These are phyloP conservation scores for Ectropis grisescens DNA, from an alignment of 1,140 invertebrate species.

Conservation along the genomic window DNA sequence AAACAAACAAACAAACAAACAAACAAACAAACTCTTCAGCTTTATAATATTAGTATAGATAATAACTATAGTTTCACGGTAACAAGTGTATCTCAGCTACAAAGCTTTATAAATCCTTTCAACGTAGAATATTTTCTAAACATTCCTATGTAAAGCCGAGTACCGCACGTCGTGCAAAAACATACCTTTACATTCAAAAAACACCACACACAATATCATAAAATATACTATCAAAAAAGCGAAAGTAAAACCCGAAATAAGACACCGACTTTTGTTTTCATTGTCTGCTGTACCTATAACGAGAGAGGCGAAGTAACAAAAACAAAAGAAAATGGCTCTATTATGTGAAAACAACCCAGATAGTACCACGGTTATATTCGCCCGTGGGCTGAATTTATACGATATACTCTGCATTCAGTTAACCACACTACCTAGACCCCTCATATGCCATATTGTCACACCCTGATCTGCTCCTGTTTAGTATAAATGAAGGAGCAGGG, in stretches of 20 bases:
- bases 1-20: too few species aligned
- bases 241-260: constrained; percentile 44
- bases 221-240: constrained; percentile 23
- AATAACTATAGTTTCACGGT: too few species aligned
- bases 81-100: too few species aligned
- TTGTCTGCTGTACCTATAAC: constrained; percentile 58
- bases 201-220: constrained; percentile 18
- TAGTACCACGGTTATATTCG: constrained; percentile 60
- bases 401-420: constrained; percentile 46
- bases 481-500: not conserved
- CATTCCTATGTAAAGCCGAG: too few species aligned
- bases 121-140: too few species aligned
- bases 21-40: too few species aligned
- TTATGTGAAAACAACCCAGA: constrained; percentile 66
- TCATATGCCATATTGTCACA: constrained; percentile 10
- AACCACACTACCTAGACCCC: constrained; percentile 26
- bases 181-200: constrained; percentile 9
- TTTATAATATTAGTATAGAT: too few species aligned
- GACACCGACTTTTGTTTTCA: constrained; percentile 62
- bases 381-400: constrained; percentile 65
- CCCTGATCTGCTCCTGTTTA: not conserved
- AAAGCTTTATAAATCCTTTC: too few species aligned
- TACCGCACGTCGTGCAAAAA: too few species aligned
- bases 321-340: constrained; percentile 68
- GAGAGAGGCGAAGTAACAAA: constrained; percentile 52